phyloP scores from a whole-genome alignment of 2,797 vertebrate species.

The Poecile montanus region DNA sequence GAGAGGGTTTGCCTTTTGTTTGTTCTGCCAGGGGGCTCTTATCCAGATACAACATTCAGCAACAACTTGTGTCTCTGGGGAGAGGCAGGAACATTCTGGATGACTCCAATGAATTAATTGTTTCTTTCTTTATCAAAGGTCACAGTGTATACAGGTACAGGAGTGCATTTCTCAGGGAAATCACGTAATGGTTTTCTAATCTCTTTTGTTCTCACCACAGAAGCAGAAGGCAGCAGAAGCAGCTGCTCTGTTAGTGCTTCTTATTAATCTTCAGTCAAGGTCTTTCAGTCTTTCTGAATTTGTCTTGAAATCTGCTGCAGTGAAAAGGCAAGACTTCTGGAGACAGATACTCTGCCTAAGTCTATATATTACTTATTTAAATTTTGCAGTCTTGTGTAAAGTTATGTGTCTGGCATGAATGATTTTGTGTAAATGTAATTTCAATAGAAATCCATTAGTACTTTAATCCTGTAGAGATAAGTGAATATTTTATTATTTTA shows the following conservation, averaged over 20 bases:
- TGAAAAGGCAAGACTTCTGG: neutral
- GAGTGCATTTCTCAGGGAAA: neutral
- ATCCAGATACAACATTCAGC: neutral
- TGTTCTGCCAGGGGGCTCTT: neutral
- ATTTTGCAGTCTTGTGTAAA: neutral
- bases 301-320: neutral
- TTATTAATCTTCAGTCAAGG: slow-evolving; percentile 26
- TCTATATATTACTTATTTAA: neutral
- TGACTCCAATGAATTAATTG: neutral
- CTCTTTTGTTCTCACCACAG: neutral
- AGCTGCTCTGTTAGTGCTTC: neutral
- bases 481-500: neutral
- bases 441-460: neutral
- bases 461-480: neutral
- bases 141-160: neutral
- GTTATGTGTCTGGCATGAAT: neutral
- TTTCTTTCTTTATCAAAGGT: neutral
- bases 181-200: neutral
- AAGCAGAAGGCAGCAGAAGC: neutral
- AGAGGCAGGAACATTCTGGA: neutral
- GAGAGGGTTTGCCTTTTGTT: neutral
- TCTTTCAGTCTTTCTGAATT: neutral
- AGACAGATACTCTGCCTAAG: neutral
- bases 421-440: slow-evolving; percentile 5
- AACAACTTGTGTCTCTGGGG: neutral